These are phyloP conservation scores for Albula glossodonta DNA, from an alignment of 2,113 vertebrate genomes.

Conservation along the genomic window DNA sequence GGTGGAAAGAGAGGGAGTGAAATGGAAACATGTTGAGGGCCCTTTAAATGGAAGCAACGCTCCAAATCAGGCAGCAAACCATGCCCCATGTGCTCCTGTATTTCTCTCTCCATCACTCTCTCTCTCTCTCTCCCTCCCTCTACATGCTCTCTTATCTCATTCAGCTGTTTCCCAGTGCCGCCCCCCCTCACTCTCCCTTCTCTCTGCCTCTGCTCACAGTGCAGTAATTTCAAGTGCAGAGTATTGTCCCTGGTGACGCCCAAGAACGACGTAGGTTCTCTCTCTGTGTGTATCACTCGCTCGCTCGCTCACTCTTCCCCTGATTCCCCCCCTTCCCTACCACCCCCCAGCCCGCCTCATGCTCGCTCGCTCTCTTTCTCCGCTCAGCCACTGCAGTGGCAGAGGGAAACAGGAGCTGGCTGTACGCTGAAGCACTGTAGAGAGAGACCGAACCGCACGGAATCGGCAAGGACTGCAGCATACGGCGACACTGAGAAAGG, in stretches of 20 bases:
- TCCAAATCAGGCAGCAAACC: conserved; percentile 8
- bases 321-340: conserved; percentile 28
- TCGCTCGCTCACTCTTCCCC: conserved; percentile 20
- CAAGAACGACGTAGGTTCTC: conserved; percentile 32
- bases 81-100: not conserved
- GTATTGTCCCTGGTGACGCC: conserved; percentile 33
- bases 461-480: conserved; percentile 26
- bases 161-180: not conserved
- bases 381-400: conserved; percentile 54
- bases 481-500: conserved; percentile 1
- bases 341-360: not conserved
- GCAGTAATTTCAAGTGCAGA: conserved; percentile 30
- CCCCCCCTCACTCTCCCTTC: not conserved
- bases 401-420: conserved; percentile 24
- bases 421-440: not conserved
- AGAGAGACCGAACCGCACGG: conserved; percentile 3
- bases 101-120: not conserved
- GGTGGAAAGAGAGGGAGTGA: not conserved
- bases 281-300: conserved; percentile 15
- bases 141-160: not conserved
- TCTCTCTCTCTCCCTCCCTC: not conserved
- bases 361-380: conserved; percentile 4
- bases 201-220: conserved; percentile 12
- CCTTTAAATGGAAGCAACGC: conserved; percentile 15
- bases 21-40: conserved; percentile 5